Base-by-base conservation (phyloP, 2,888 invertebrate species). In the Acrocera orbiculus region DNA sequence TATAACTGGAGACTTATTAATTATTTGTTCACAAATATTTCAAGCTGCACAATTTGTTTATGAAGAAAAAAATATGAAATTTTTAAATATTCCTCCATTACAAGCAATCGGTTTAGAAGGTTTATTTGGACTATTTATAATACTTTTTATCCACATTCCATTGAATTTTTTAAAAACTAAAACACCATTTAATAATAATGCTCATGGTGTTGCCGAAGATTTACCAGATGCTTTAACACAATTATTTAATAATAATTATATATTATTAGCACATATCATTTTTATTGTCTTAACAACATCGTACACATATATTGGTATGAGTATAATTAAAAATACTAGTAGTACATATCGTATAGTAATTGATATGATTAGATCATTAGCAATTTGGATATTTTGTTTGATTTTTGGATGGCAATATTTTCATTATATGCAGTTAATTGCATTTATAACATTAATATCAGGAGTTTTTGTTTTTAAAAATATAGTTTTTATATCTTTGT, bases 51-150 rank as follows among this genome's bases (percentile, higher is more conserved):
- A 93, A 63, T 89, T 93, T 80, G 89, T 95, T 1, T 76, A 85
- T 41, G 95, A 96, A 58, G 93, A 96, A 56, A 87, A 86, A 61
- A 86, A 76, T 56, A 73, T 95, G 1, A 65, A 73, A 37, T 76
- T 80, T 31, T 66, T 77, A 46, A 83, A 89, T 58, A 83, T 93
- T 30, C 83, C 87, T 0, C 74, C 93, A 0, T 61, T 95, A 39
- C 83, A 87, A 56, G 92, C 86, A 5, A 83, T 90, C 14, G 93
- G 95, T 6, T 87, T 85, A 80, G 92, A 95, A 67, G 90, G 89
- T 28, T 50, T 79, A 13, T 85, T 78, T 57, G 85, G 85, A 15
- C 69, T 79, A 40, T 32, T 61, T 7, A 67, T 71, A 1, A 62
- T 80, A 11, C 62, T 66, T 5, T 32, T 76, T 1, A 54, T 78